Percentiles rank a stretch among this genome's conserved stretches.
Conservation (phyloP, 2,797 vertebrate genomes). For the Dicrostonyx torquatus region DNA sequence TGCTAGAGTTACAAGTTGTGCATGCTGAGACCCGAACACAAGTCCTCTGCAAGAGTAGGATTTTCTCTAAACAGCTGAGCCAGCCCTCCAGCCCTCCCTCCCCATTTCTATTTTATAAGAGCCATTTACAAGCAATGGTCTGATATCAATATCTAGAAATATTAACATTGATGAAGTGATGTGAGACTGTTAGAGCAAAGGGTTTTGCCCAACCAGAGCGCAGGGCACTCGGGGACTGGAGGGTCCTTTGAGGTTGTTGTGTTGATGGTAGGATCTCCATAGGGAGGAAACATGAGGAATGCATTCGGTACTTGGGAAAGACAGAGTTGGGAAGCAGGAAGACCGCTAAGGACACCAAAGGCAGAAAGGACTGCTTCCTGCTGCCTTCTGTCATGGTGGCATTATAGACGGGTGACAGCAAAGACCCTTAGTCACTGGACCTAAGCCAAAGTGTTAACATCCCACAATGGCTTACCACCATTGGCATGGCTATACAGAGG, state of each 20-base stretch:
- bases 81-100: too few relatives aligned
- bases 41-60: neutral
- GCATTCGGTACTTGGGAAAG: neutral
- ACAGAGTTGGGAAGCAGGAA: neutral
- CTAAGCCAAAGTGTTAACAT: neutral
- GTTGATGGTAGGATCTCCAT: neutral
- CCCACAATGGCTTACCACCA: neutral
- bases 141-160: conserved; percentile 21
- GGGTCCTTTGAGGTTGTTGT: neutral
- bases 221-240: neutral
- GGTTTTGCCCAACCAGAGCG: neutral
- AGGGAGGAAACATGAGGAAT: neutral
- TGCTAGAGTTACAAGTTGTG: neutral
- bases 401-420: neutral
- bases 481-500: too few relatives aligned
- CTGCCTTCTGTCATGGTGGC: neutral
- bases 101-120: neutral
- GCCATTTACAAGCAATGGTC: neutral
- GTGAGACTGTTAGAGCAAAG: neutral
- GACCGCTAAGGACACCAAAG: neutral
- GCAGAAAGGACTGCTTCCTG: neutral
- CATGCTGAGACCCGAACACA: neutral
- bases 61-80: neutral
- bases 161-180: neutral
- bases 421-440: neutral